Evolutionary conservation across 37 sponge, comb jelly and placozoan species (phyloP), one percentile per base, ranked within the genome.

Genomic region (Halichondria panicea): DNA sequence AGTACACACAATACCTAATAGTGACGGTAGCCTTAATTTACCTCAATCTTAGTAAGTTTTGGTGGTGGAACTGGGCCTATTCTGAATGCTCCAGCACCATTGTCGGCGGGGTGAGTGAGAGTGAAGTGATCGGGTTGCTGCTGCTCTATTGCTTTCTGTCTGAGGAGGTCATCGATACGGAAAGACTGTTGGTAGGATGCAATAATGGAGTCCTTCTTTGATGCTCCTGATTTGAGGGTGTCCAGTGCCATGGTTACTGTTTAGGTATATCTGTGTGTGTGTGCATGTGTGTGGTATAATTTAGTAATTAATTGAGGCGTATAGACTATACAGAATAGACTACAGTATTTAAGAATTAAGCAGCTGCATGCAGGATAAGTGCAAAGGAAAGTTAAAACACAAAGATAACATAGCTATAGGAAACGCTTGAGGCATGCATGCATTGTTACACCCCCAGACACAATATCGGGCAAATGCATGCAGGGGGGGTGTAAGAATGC

Each of bases 91-190:
- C n/a, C n/a, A n/a, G n/a, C n/a, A n/a, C n/a, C n/a, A n/a, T n/a
- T n/a, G n/a, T n/a, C n/a, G n/a, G 36, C 15, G 67, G 67, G 22
- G 21, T 21, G 12, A 58, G 60, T 12, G n/a, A 27, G 24, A 8
- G 57, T 24, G 42, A 50, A 63, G 76, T 76, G 76, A 63, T 61
- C 76, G 64, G 65, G 76, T 76, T 74, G 74, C 83, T 74, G 83
- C 83, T 74, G 83, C 18, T 82, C 75, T 31, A 67, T 57, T 32
- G 4, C 67, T 24, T 74, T 81, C 5, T 21, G 48, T n/a, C 64
- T 82, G 35, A 82, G 66, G 31, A 74, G 75, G 68, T 66, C 55
- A 28, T 82, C 83, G 33, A 82, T 82, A 33, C 63, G 55, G 56
- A 82, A 74, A 7, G 83, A 82, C 36, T 72, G 83, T 43, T 82